phyloP scores from a whole-genome alignment of 2,113 vertebrate genomes.

The Calidris pugnax region DNA sequence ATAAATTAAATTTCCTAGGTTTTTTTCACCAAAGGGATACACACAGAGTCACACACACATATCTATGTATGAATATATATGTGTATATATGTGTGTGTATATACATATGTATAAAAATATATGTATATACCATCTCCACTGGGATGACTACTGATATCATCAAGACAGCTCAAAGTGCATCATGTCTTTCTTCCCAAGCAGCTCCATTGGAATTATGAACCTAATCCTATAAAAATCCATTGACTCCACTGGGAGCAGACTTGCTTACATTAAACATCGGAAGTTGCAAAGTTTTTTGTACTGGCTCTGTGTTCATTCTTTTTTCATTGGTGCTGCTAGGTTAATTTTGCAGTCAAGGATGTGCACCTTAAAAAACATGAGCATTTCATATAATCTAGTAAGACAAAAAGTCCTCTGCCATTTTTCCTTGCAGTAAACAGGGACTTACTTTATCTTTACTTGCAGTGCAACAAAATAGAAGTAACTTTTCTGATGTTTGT shows the following conservation, averaged over 20 bases:
- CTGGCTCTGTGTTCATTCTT: not conserved
- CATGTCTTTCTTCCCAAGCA: not conserved
- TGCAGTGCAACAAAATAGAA: not conserved
- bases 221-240: not conserved
- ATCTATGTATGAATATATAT: accelerated
- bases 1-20: not conserved
- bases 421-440: not conserved
- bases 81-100: accelerated
- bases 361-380: not conserved
- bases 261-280: not conserved
- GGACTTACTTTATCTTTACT: not conserved
- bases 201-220: not conserved
- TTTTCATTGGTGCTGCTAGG: not conserved
- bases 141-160: not conserved
- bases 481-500: not conserved
- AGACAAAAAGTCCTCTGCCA: not conserved
- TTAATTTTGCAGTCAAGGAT: not conserved
- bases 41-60: accelerated
- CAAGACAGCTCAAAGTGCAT: not conserved
- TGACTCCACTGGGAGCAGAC: not conserved
- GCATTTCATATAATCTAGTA: not conserved
- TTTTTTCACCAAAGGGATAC: not conserved
- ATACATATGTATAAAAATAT: not conserved
- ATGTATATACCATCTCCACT: not conserved
- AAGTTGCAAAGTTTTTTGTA: not conserved